Conservation (phyloP, 2,888 invertebrate genomes). For the Ptychoptera albimana region DNA sequence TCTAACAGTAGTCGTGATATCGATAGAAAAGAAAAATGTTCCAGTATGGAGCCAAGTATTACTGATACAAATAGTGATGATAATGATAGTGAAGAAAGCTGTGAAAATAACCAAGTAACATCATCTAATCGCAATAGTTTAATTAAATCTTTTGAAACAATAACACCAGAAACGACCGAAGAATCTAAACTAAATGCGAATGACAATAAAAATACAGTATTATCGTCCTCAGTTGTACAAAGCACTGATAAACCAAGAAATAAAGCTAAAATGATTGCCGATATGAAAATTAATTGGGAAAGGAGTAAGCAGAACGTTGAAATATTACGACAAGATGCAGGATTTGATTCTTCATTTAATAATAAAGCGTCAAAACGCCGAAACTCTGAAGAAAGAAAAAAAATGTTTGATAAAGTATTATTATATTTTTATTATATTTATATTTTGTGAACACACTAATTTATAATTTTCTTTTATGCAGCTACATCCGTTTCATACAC, state of each 20-base stretch:
- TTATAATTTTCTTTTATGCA: conserved; percentile 13
- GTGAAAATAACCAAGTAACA: conserved; percentile 11
- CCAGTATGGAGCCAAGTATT: too few relatives aligned
- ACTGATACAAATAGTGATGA: background rate
- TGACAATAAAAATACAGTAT: conserved; percentile 20
- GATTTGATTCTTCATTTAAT: conserved; percentile 12
- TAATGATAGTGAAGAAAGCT: background rate
- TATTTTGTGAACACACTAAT: background rate
- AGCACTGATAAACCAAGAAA: conserved; percentile 5
- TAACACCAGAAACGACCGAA: too few relatives aligned
- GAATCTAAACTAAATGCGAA: conserved; percentile 18
- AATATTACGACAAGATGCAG: conserved; percentile 25
- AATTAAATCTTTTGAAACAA: too few relatives aligned
- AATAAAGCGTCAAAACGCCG: conserved; percentile 14
- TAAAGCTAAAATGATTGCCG: background rate
- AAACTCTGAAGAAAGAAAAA: conserved; percentile 14
- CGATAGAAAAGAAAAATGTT: too few relatives aligned
- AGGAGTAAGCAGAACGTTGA: conserved; percentile 26
- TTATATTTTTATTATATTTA: background rate
- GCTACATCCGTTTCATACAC: conserved; percentile 65
- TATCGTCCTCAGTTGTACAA: conserved; percentile 17
- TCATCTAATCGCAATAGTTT: conserved; percentile 11
- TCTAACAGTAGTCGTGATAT: too few relatives aligned
- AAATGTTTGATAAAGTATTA: conserved; percentile 14
- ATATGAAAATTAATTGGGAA: conserved; percentile 19